Base-by-base conservation (phyloP, 37 sponge, comb jelly and placozoan genomes). In the Agelas oroides region DNA sequence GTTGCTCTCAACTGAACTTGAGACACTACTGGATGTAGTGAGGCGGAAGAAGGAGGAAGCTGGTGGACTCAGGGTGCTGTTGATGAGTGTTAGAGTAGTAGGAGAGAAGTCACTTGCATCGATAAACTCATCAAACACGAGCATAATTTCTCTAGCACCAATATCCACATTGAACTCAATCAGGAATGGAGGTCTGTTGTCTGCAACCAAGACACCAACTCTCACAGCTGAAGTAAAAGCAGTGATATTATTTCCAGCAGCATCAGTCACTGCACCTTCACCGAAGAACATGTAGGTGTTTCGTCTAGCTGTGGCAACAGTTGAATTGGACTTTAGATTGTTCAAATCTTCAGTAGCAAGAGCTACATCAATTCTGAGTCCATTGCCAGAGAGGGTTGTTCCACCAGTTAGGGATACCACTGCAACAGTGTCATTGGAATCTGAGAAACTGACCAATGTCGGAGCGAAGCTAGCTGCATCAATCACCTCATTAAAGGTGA, bases 111-210 rank as follows among this genome's bases (percentile, higher is more conserved):
- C 31, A 5, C 33, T 32, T 32, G 58, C 57, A 53, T 88, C 76
- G 6, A 97, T 77, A 25, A 80, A 68, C 60, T 97, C 97, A 86
- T 92, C 84, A 68, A 97, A 97, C 5, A 84, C 37, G 31, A 97
- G 80, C 34, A 73, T 78, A 52, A 97, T 82, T 19, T 33, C 32
- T 53, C 87, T 86, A 17, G 62, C 67, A 0, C 87, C 81, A 32
- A 91, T 79, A 73, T 94, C 90, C 23, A 97, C 68, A 17, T 86
- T 85, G 65, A 93, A 97, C 46, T 56, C 62, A 0, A 58, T 53
- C 71, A 97, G 77, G 13, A 3, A 2, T 33, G 97, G 97, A 34
- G 84, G 58, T 59, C 75, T 85, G 27, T 53, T 39, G 65, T 97
- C 97, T 55, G 75, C 52, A 5, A 79, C 46, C 66, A 91, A 89